Percentiles rank a stretch among this genome's conserved stretches.
Conservation (phyloP, 2,797 vertebrate genomes). For the Brachyrhaphis roseni region DNA sequence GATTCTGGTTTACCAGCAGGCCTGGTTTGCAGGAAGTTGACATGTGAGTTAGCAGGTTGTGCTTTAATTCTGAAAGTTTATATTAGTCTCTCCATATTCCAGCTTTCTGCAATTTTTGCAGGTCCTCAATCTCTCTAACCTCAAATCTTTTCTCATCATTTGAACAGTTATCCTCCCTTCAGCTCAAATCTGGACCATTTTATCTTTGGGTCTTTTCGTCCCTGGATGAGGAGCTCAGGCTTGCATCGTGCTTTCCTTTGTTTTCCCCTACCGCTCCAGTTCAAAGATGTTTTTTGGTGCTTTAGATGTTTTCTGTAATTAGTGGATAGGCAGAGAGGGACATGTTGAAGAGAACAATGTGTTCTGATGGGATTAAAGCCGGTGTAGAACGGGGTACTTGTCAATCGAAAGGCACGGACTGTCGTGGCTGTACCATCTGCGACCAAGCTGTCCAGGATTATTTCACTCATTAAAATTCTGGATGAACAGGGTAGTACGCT, state of each 20-base stretch:
- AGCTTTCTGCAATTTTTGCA: background rate
- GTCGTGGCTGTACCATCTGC: slow-evolving; percentile 15
- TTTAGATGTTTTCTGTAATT: slow-evolving; percentile 14
- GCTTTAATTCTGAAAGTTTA: background rate
- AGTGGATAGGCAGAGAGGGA: slow-evolving; percentile 3
- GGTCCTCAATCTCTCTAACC: slow-evolving; percentile 16
- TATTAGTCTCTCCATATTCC: slow-evolving; percentile 8
- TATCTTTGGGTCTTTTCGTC: background rate
- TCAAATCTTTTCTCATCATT: slow-evolving; percentile 7
- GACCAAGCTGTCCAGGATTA: slow-evolving; percentile 22
- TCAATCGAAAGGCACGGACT: slow-evolving; percentile 20
- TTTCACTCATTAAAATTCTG: slow-evolving; percentile 31
- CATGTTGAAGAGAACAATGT: slow-evolving; percentile 12
- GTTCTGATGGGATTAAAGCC: slow-evolving; percentile 32
- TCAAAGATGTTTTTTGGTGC: background rate
- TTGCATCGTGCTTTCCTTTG: background rate
- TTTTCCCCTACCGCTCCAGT: background rate
- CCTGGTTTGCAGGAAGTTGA: background rate
- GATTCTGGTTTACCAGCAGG: slow-evolving; percentile 23
- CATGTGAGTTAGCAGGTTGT: background rate
- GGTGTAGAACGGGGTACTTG: slow-evolving; percentile 8
- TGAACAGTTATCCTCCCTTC: slow-evolving; percentile 12
- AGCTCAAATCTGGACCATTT: slow-evolving; percentile 13
- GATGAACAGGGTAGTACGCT: slow-evolving; percentile 4
- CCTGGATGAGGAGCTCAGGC: slow-evolving; percentile 3